Evolutionary conservation across 2,888 invertebrate genomes (phyloP).

Genomic region (Odontocolon sp.): DNA sequence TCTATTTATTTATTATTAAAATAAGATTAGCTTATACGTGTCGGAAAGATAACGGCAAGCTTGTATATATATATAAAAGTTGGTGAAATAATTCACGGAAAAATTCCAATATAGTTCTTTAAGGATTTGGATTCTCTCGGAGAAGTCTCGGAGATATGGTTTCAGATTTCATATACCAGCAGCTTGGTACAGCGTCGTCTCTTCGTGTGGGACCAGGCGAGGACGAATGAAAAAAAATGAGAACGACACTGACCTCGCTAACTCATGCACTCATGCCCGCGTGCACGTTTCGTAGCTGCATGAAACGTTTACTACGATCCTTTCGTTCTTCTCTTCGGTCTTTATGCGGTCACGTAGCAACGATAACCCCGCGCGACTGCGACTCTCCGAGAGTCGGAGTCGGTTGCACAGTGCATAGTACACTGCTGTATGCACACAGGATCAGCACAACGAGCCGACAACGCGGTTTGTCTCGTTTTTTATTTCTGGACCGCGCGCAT

Average conservation of each 20-base stretch:
- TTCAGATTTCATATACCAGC: constrained; percentile 10
- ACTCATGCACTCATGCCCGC: constrained; percentile 75
- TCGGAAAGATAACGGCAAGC: no score
- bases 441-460: constrained; percentile 31
- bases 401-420: constrained; percentile 44
- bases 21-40: constrained; percentile 13
- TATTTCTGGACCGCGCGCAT: not conserved
- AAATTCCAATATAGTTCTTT: no score
- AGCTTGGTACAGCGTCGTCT: not conserved
- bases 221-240: constrained; percentile 40
- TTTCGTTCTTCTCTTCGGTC: constrained; percentile 28
- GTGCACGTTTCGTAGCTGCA: constrained; percentile 39
- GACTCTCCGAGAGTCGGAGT: constrained; percentile 35
- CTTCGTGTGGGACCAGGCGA: constrained; percentile 14
- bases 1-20: constrained; percentile 3
- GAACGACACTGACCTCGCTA: constrained; percentile 76
- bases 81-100: no score
- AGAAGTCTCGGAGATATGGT: constrained; percentile 5
- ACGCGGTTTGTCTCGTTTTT: constrained; percentile 35
- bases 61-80: no score
- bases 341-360: constrained; percentile 64
- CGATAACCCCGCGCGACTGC: constrained; percentile 59
- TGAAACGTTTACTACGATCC: constrained; percentile 36
- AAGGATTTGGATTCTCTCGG: not conserved
- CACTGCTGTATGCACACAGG: constrained; percentile 6